Evolutionary conservation across 2,797 vertebrate genomes (phyloP).

Genomic region (Bradypodion pumilum): DNA sequence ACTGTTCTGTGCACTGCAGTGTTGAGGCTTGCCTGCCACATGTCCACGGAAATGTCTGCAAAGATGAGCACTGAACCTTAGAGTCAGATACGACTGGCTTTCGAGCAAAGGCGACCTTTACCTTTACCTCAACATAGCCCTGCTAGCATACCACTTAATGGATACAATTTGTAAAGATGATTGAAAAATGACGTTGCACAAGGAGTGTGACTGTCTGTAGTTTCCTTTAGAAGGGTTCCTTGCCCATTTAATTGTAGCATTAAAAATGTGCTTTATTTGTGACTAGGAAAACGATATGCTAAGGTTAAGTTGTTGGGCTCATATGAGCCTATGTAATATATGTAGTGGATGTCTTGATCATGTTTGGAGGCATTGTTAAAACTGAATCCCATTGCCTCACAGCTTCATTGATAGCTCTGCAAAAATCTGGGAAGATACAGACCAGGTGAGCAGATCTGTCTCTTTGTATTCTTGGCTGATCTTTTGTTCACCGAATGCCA

Average conservation of each 20-base stretch:
- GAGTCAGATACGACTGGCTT: too few species aligned
- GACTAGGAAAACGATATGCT: not conserved
- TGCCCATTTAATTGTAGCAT: not conserved
- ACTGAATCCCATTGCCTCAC: not conserved
- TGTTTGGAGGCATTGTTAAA: not conserved
- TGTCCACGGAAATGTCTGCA: too few species aligned
- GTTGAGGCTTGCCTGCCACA: too few species aligned
- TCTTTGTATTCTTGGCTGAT: accelerated
- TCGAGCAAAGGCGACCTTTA: too few species aligned
- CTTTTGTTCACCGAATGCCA: not conserved
- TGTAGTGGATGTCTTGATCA: not conserved
- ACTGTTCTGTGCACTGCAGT: too few species aligned
- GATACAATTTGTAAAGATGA: not conserved
- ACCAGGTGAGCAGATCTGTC: not conserved
- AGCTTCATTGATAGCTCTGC: not conserved
- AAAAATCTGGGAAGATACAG: not conserved
- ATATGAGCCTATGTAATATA: not conserved
- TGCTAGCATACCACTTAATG: not conserved
- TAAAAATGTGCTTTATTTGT: not conserved
- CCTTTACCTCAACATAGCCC: too few species aligned
- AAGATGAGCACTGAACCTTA: too few species aligned
- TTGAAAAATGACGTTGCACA: not conserved
- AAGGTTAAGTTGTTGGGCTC: not conserved
- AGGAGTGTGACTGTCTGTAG: not conserved
- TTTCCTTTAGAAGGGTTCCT: not conserved